Conservation (phyloP, 2,113 vertebrate species). For the Paramormyrops kingsleyae region DNA sequence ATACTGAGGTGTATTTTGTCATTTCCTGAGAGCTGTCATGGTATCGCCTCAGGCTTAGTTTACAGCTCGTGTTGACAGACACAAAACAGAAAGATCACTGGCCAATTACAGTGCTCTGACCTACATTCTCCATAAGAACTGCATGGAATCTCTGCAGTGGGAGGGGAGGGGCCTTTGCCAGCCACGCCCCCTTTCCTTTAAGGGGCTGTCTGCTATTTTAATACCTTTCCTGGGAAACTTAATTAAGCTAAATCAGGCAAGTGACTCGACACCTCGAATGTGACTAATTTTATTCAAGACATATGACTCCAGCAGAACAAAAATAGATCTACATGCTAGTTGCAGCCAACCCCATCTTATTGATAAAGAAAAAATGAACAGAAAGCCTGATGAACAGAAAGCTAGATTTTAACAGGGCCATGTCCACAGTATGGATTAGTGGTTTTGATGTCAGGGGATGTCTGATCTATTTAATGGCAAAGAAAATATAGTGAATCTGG, state of each 20-base stretch:
- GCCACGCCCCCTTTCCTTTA: constrained; percentile 11
- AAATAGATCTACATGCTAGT: constrained; percentile 15
- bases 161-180: constrained; percentile 26
- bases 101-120: not conserved
- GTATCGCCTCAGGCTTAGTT: not conserved
- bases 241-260: constrained; percentile 48
- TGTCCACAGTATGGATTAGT: not conserved
- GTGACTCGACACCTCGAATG: constrained; percentile 34
- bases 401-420: not conserved
- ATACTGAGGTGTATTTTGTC: not conserved
- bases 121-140: constrained; percentile 44
- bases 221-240: constrained; percentile 32
- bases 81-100: not conserved
- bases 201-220: constrained; percentile 26
- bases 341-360: not conserved
- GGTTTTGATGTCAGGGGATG: not conserved
- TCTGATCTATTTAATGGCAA: not conserved
- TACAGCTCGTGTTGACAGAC: not conserved
- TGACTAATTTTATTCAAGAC: constrained; percentile 38
- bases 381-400: not conserved
- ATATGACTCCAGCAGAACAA: constrained; percentile 17
- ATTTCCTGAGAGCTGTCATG: not conserved
- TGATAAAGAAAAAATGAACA: not conserved
- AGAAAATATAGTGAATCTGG: not conserved
- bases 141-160: constrained; percentile 22